Percentiles rank a stretch among this genome's conserved stretches.
Evolutionary conservation across 2,888 invertebrate genomes (phyloP).

Genomic region (Tuta absoluta): DNA sequence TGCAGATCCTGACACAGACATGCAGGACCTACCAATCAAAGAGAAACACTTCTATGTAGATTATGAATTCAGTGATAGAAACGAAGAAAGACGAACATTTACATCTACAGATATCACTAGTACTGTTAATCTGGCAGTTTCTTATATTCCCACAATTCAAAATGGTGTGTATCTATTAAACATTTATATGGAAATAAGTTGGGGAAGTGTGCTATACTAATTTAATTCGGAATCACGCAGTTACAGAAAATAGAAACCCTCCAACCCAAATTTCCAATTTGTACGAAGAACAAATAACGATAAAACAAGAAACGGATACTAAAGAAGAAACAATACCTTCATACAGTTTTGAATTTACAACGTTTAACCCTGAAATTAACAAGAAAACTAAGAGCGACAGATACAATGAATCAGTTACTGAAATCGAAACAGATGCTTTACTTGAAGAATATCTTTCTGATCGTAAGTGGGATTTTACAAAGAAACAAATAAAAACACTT

Average conservation of each 20-base stretch:
- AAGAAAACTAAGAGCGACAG: background rate
- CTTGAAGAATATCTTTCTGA: slow-evolving; percentile 60
- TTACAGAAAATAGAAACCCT: background rate
- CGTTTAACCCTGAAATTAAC: background rate
- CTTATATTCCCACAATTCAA: background rate
- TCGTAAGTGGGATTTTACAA: slow-evolving; percentile 55
- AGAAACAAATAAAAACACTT: background rate
- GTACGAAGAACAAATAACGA: background rate
- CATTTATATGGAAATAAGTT: too few relatives aligned
- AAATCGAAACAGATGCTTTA: slow-evolving; percentile 12
- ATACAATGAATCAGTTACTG: background rate
- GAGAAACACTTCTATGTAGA: slow-evolving; percentile 53
- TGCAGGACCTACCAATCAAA: slow-evolving; percentile 39
- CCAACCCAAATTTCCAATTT: background rate
- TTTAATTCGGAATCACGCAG: background rate
- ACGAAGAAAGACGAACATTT: background rate
- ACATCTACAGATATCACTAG: background rate
- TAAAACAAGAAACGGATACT: background rate
- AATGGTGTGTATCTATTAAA: background rate
- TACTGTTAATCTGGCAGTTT: background rate
- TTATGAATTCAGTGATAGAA: slow-evolving; percentile 43
- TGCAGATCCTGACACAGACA: slow-evolving; percentile 51
- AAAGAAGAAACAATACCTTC: background rate
- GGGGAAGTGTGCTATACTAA: too few relatives aligned
- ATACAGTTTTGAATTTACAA: background rate